Conservation (phyloP, 2,888 invertebrate species). For the Machimus atricapillus region DNA sequence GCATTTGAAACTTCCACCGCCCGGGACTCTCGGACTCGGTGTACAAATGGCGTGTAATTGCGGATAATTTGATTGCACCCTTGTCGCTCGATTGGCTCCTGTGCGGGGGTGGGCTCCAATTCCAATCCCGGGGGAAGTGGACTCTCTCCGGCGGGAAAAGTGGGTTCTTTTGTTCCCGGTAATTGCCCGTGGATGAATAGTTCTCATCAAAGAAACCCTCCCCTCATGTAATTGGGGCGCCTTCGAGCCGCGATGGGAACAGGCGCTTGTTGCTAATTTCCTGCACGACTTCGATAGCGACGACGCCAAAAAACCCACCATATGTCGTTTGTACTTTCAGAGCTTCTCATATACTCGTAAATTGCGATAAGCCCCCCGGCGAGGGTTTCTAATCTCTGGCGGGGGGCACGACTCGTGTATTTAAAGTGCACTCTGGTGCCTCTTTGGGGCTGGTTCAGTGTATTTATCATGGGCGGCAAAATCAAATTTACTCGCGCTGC, state of each 20-base stretch:
- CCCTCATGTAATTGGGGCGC: neutral
- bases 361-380: neutral
- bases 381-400: neutral
- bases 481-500: neutral
- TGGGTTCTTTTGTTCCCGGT: slow-evolving; percentile 13
- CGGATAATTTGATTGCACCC: slow-evolving; percentile 36
- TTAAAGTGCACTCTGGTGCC: neutral
- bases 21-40: neutral
- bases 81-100: slow-evolving; percentile 29
- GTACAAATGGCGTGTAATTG: slow-evolving; percentile 39
- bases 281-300: neutral
- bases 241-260: neutral
- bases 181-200: slow-evolving; percentile 16
- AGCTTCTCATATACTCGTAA: neutral
- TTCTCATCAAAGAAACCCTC: neutral
- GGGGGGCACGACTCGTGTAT: neutral
- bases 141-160: neutral
- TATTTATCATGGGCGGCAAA: neutral
- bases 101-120: neutral
- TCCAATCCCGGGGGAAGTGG: neutral
- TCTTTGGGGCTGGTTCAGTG: neutral
- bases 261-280: slow-evolving; percentile 4
- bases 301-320: neutral
- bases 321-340: neutral
- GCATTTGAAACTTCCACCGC: slow-evolving; percentile 21